Base-by-base conservation (phyloP, 37 sponge, comb jelly and placozoan genomes). In the Cladorhizidae sp. region DNA sequence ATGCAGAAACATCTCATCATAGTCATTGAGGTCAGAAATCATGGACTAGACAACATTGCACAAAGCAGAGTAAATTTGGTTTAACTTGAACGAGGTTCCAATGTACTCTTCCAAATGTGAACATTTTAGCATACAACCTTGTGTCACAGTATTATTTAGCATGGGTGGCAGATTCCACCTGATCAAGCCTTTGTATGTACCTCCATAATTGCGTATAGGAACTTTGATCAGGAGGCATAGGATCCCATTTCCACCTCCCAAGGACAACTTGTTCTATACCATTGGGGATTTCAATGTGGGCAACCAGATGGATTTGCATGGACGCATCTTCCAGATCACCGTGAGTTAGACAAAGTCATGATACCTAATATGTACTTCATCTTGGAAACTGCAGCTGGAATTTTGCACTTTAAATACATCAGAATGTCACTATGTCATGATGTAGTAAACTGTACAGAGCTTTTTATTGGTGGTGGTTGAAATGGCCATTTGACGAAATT, bases 151-250 rank as follows among this genome's bases (percentile, higher is more conserved):
- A n/a, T n/a, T n/a, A n/a, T n/a, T n/a, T n/a, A n/a, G n/a, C n/a
- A n/a, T n/a, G n/a, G n/a, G n/a, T n/a, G n/a, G n/a, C n/a, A n/a
- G n/a, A n/a, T n/a, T n/a, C n/a, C n/a, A n/a, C n/a, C n/a, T n/a
- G n/a, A n/a, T n/a, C n/a, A n/a, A n/a, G n/a, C n/a, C n/a, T n/a
- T n/a, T n/a, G n/a, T n/a, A n/a, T n/a, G n/a, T n/a, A n/a, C n/a
- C n/a, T n/a, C 50, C 36, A 38, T 41, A 1, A 32, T 50, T 63
- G 21, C 14, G 17, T 31, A 33, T 74, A 93, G 93, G 94, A 12
- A 96, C 97, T 14, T 81, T 98, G 33, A 91, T 98, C 42, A 82
- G 99, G 8, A 84, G 99, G 20, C 99, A 98, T 67, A 87, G 99
- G 39, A 91, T 98, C 26, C 86, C 94, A 15, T 82, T 83, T n/a